Base-by-base conservation (phyloP, 2,113 vertebrate genomes). In the Pseudorhombus dupliciocellatus region DNA sequence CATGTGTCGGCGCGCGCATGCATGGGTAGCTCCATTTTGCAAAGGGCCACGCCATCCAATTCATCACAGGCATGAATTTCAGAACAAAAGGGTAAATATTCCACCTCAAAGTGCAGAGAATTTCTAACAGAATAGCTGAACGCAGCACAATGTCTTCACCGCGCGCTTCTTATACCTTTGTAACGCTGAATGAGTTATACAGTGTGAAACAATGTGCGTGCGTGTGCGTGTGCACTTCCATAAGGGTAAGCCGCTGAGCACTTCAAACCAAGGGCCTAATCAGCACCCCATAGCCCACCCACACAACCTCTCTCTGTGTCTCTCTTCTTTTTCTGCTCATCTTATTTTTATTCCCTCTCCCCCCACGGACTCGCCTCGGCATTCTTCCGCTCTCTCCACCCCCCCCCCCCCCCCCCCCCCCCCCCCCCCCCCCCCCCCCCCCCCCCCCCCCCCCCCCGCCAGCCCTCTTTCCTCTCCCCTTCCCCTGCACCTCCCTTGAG, bases 201-300 rank as follows among this genome's bases (percentile, higher is more conserved):
- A 44, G 67, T 65, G 66, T 59, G 63, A 77, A 69, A 66, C 66
- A 70, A 64, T 54, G 65, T 68, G 75, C 20, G 69, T 18, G 46
- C 55, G 66, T 59, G 62, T 65, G 58, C 24, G 54, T 28, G 52
- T 52, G 42, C 58, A 50, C 79, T 62, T 79, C 51, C 62, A 72
- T 57, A 21, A 75, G 63, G 44, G 77, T 85, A 80, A 87, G 84
- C 75, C 37, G 37, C 79, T 77, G 86, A 87, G 66, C 81, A 84
- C 89, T 87, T 87, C 79, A 90, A 90, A 88, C 87, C 81, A 52
- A 81, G 78, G 84, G 83, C 82, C 90, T 90, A 90, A 92, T 91
- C 90, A 92, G 85, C 87, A 86, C 83, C 89, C 86, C 66, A 66
- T 74, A 83, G 87, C 82, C 87, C 88, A 84, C 91, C 88, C 83